A percentile compares a stretch with the other conserved stretches of the same genome.
Evolutionary conservation across 92 coral and sea anemone genomes (phyloP).

Genomic region (Porites lobata): DNA sequence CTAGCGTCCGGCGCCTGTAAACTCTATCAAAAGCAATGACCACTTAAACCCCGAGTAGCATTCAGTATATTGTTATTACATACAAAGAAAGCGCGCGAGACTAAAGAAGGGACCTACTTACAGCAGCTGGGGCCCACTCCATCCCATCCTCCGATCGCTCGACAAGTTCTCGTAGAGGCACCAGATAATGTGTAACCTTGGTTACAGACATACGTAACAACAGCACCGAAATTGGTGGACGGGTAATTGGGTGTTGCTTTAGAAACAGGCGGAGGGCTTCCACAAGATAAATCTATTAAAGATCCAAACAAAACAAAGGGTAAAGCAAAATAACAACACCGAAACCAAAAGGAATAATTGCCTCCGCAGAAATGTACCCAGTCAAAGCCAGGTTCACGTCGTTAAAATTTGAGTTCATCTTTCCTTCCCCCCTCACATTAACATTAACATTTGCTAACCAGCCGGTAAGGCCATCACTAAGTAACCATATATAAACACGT

Average conservation of each 20-base stretch:
- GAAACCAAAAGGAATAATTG: not conserved
- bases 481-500: too few relatives aligned
- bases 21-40: too few relatives aligned
- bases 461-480: too few relatives aligned
- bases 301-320: not conserved
- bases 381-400: too few relatives aligned
- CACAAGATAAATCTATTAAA: conserved; percentile 39
- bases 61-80: too few relatives aligned
- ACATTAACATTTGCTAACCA: too few relatives aligned
- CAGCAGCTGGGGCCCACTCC: conserved; percentile 83
- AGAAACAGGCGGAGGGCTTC: conserved; percentile 57
- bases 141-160: conserved; percentile 81
- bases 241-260: conserved; percentile 54
- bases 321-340: not conserved
- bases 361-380: too few relatives aligned
- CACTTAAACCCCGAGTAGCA: too few relatives aligned
- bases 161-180: conserved; percentile 72
- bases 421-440: too few relatives aligned
- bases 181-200: conserved; percentile 77
- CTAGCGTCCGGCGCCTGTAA: too few relatives aligned
- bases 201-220: conserved; percentile 73
- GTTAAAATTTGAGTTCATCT: too few relatives aligned
- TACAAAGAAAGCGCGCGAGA: too few relatives aligned
- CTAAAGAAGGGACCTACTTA: conserved; percentile 26
- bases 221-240: conserved; percentile 65